Conservation (phyloP, 37 sponge, comb jelly and placozoan species). For the Eunapius fragilis region DNA sequence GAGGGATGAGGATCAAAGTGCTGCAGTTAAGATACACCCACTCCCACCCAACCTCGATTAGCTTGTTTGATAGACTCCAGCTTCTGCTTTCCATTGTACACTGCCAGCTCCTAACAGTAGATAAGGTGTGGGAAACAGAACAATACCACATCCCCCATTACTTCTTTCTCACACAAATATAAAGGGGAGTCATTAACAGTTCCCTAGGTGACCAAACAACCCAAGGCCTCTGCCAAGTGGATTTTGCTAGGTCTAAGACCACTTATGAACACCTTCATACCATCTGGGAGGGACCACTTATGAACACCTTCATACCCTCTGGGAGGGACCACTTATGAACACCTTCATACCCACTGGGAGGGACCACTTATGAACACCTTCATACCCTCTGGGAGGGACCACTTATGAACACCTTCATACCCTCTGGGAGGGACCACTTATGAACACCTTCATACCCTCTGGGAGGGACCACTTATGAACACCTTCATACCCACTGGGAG, state of each 20-base stretch:
- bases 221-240: background rate
- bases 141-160: background rate
- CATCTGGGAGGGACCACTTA: background rate
- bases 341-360: background rate
- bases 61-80: constrained; percentile 59
- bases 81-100: constrained; percentile 72
- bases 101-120: constrained; percentile 54
- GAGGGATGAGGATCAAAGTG: background rate
- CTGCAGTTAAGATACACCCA: background rate
- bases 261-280: no score
- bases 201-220: background rate
- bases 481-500: no score
- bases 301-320: background rate
- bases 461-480: background rate
- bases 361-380: no score
- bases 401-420: no score
- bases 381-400: background rate
- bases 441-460: background rate
- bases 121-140: background rate
- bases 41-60: constrained; percentile 39
- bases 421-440: no score
- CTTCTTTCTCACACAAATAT: no score
- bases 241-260: background rate
- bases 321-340: background rate
- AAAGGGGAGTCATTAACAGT: background rate